Base-by-base conservation (phyloP, 2,888 invertebrate species). In the Brenthis daphne region DNA sequence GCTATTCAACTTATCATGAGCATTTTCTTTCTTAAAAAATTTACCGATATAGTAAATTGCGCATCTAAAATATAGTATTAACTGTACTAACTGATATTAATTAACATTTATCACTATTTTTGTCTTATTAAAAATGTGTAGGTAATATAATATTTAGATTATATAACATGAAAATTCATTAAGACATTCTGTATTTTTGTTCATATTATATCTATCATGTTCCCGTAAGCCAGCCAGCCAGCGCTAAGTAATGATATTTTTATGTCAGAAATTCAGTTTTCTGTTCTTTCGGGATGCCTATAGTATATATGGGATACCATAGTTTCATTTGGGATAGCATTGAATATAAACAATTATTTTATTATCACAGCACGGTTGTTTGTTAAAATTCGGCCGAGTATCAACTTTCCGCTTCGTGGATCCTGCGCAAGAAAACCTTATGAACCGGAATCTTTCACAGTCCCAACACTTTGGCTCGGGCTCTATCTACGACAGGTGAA, bases 321-420 rank as follows among this genome's bases (percentile, higher is more conserved):
- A 20, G 20, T 20, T 20, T 2, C 8, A 43, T 43, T 43, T 3
- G 11, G 11, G 37, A 43, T 43, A 43, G 8, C 37, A 43, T 8
- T 43, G 37, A 43, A 43, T 11, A 43, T 43, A 43, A 43, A 11
- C 11, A 11, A 43, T 43, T 43, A 8, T 43, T 11, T 43, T 43
- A 11, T 43, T 43, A 43, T 57, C 12, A 43, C 92, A 96, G 95
- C 97, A 97, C 90, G 97, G 97, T 73, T 96, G 96, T 77, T 94
- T 97, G 74, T 95, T 97, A 69, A 97, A 97, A 93, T 97, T 97
- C 86, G 97, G 97, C 63, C 95, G 97, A 76, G 96, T 97, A 79
- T 97, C 97, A 79, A 97, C 96, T 54, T 97, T 97, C 90, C 95
- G 97, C 77, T 97, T 97, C 90, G 94, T 97, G 79, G 97, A 97